Evolutionary conservation across 2,113 vertebrate species (phyloP).

Genomic region (Prietella phreatophila): DNA sequence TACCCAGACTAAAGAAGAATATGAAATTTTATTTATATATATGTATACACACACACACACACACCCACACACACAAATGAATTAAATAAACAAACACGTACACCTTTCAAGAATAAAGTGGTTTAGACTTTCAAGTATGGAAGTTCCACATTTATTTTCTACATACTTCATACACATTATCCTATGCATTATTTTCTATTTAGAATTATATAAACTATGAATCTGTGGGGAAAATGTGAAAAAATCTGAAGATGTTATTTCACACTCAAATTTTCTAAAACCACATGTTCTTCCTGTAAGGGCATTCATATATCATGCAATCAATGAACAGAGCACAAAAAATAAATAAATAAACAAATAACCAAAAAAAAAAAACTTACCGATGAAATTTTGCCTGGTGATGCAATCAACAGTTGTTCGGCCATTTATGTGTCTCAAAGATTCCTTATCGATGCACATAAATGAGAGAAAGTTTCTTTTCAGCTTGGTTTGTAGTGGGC

Average conservation of each 20-base stretch:
- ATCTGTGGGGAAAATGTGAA: not conserved
- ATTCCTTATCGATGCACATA: not conserved
- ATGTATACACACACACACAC: not conserved
- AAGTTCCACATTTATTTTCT: not conserved
- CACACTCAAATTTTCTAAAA: not conserved
- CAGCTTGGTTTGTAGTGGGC: conserved; percentile 38
- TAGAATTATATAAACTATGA: not conserved
- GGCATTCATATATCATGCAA: too few relatives aligned
- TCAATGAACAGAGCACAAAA: not conserved
- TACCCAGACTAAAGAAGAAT: not conserved
- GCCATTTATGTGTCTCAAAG: conserved; percentile 67
- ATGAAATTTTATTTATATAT: not conserved
- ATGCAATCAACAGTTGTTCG: conserved; percentile 69
- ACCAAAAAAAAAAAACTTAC: conserved; percentile 63
- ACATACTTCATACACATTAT: not conserved
- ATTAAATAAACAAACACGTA: not conserved
- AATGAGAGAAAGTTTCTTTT: conserved; percentile 1
- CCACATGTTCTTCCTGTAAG: not conserved
- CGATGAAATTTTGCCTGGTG: conserved; percentile 65
- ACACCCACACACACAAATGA: too few relatives aligned
- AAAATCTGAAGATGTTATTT: not conserved
- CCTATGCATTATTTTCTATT: not conserved
- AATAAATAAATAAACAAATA: too few relatives aligned
- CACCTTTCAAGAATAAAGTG: not conserved
- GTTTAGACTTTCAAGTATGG: not conserved